A percentile compares a stretch with the other conserved stretches of the same genome.
Conservation (phyloP, 53 echinoderm and acorn worm species). For the Henricia sp. region DNA sequence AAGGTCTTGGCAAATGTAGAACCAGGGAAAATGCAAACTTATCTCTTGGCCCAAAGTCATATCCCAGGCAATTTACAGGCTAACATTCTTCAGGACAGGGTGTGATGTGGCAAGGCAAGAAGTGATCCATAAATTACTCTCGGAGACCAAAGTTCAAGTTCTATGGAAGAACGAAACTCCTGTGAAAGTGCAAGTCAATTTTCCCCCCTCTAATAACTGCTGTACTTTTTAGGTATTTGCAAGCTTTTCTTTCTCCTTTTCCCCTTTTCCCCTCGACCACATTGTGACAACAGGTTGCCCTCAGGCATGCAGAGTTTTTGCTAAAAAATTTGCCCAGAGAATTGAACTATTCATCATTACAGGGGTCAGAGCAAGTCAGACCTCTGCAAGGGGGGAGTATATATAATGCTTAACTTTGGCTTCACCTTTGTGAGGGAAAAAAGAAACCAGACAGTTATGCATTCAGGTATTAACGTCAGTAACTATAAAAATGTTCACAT, state of each 20-base stretch:
- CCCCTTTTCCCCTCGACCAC: not conserved
- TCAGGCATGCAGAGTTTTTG: slow-evolving; percentile 4
- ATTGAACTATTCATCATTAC: slow-evolving; percentile 43
- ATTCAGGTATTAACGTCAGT: not conserved
- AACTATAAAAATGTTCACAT: too few species aligned
- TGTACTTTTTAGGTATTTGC: slow-evolving; percentile 59
- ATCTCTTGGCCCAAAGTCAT: slow-evolving; percentile 13
- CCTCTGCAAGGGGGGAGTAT: slow-evolving; percentile 5
- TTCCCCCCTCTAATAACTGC: slow-evolving; percentile 6
- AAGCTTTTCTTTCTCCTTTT: not conserved
- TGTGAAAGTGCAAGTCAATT: slow-evolving; percentile 43
- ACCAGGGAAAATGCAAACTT: too few species aligned
- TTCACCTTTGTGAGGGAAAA: slow-evolving; percentile 3
- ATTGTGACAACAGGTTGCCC: slow-evolving; percentile 34
- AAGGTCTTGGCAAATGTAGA: too few species aligned
- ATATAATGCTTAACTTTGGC: slow-evolving; percentile 20
- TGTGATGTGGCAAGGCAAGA: not conserved
- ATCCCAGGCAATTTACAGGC: not conserved
- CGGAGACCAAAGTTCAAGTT: slow-evolving; percentile 22
- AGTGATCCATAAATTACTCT: slow-evolving; percentile 24
- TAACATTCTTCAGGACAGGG: not conserved
- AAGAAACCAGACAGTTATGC: not conserved
- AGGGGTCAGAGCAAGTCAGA: slow-evolving; percentile 39
- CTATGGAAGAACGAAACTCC: slow-evolving; percentile 15
- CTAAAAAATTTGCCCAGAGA: slow-evolving; percentile 26